Base-by-base conservation (phyloP, 2,888 invertebrate genomes). In the Lasioglossum leucozonium region DNA sequence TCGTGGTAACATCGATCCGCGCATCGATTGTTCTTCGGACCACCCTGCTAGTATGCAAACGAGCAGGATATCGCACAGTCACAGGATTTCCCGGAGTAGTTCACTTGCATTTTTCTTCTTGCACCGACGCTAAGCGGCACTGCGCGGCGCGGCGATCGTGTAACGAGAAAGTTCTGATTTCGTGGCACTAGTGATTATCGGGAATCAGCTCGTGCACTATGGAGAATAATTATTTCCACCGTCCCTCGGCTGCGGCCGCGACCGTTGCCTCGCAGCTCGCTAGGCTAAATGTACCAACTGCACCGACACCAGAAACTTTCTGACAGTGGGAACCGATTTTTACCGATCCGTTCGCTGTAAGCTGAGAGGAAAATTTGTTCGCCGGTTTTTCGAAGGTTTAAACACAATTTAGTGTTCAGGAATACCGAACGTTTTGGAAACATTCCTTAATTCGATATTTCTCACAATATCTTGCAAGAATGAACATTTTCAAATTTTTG, bases 1-100 rank as follows among this genome's bases (percentile, higher is more conserved):
- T 87, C 83, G 87, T 18, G 81, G 79, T 86, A 81, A 81, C 81
- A 79, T 84, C 81, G 81, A 86, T 72, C 84, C 16, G n/a, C 47
- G 76, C 82, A 87, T 87, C 81, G 89, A 89, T 86, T 76, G 65
- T 81, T 51, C 74, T 5, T 11, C 58, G 44, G 83, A 73, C 82
- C 82, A 86, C 79, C 85, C 77, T 65, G 69, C n/a, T 34, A 22
- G 42, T 71, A 62, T 55, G 79, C 42, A 62, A 79, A 77, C 77
- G 77, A 85, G 55, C 37, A 73, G 73, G 73, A n/a, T 65, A 77
- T 74, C 13, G 77, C 69, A 37, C 18, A 67, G 42, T 13, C 71
- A 16, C 81, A 51, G 81, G 72, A 81, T 85, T 85, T 84, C 76
- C 75, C 67, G 37, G 22, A 44, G 73, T 55, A 71, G 76, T 71